Conservation (phyloP, 2,797 vertebrate species). For the Acipenser ruthenus region DNA sequence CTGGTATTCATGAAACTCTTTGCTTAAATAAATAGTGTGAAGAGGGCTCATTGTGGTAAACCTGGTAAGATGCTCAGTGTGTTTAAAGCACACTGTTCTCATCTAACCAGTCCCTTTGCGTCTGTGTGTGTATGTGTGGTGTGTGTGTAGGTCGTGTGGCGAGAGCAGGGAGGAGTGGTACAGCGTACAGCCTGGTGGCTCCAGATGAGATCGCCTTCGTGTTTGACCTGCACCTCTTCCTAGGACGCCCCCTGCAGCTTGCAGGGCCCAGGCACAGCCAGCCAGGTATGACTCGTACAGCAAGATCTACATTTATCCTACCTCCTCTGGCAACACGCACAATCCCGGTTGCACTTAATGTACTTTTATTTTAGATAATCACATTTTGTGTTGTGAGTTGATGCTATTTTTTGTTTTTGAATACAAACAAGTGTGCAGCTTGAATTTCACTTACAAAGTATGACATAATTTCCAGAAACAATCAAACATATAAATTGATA, state of each 20-base stretch:
- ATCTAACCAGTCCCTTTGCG: conserved; percentile 1
- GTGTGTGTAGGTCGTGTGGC: conserved; percentile 77
- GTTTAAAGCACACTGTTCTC: neutral
- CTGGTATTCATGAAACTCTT: no score
- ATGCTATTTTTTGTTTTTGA: no score
- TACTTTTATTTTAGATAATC: no score
- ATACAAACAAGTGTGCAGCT: no score
- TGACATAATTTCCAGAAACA: no score
- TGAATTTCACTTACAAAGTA: no score
- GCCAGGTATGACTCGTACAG: conserved; percentile 33
- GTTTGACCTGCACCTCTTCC: conserved; percentile 88
- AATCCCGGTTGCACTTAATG: neutral
- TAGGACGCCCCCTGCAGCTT: conserved; percentile 68
- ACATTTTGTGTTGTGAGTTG: no score
- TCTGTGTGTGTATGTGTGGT: neutral
- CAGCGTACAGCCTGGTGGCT: conserved; percentile 79
- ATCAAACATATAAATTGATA: no score
- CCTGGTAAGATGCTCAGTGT: no score
- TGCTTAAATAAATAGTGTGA: no score
- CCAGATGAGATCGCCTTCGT: conserved; percentile 79
- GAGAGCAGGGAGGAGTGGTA: conserved; percentile 82
- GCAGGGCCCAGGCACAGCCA: conserved; percentile 46
- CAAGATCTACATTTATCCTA: no score
- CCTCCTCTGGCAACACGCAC: neutral
- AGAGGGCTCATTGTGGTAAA: no score